Base-by-base conservation (phyloP, 2,888 invertebrate species). In the Drosophila maculinotata region DNA sequence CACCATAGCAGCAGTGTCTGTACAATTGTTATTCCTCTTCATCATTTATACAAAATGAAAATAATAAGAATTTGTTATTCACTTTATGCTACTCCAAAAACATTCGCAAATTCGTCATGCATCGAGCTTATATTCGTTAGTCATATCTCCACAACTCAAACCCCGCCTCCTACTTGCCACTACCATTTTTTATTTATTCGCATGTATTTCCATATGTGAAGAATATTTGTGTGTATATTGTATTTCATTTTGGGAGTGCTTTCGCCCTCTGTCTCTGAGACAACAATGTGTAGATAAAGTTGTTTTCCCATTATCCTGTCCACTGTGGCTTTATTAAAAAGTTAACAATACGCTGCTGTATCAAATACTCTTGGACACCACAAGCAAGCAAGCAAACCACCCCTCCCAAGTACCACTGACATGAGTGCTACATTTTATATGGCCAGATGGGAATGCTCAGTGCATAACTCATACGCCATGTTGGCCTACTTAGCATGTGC, bases 251-350 rank as follows among this genome's bases (percentile, higher is more conserved):
- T 51, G 28, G 30, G 25, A 60, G 39, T 76, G 54, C 71, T 64
- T 53, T 45, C 52, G 76, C 57, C 47, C 51, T 49, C 49, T 56
- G 57, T 52, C 52, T 66, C 31, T 30, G 30, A 49, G 52, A 14
- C 39, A 39, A 54, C 49, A 57, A 58, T 77, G 38, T 57, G 72
- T 63, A 63, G 47, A 64, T 53, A 54, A 39, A 45, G 36, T 28
- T 54, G 36, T 41, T 74, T 53, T 71, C 30, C 65, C 64, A 64
- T 82, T 80, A 56, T 62, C 15, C 60, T 45, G 57, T 73, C 73
- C 47, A 47, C 72, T 66, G 78, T 62, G 77, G 81, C 79, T 66
- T 87, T 87, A 87, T 84, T 87, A 81, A 81, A 87, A 81, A 84
- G 62, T 78, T 82, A 65, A 64, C 71, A 78, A 71, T 81, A 68